phyloP scores from a whole-genome alignment of 2,113 vertebrate genomes.

The Rhineura floridana region DNA sequence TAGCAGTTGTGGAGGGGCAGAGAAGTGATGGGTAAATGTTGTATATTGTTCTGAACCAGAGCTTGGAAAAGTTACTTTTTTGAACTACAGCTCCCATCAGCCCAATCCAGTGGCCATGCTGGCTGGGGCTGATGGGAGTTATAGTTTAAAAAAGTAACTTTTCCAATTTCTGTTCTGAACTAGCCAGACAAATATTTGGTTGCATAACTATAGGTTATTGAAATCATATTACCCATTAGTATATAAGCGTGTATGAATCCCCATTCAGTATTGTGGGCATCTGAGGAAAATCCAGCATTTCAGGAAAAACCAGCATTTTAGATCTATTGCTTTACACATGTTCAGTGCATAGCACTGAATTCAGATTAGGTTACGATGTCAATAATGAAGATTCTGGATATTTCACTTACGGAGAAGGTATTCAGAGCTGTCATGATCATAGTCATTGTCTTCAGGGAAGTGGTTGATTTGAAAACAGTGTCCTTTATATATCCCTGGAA shows the following conservation, averaged over 20 bases:
- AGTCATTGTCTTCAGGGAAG: constrained; percentile 96
- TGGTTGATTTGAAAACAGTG: constrained; percentile 97
- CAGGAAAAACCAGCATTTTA: background rate
- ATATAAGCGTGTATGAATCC: background rate
- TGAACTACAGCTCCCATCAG: too few species aligned
- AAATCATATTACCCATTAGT: background rate
- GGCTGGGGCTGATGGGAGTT: too few species aligned
- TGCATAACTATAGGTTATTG: background rate
- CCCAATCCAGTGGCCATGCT: too few species aligned
- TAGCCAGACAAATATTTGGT: background rate
- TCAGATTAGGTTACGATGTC: background rate
- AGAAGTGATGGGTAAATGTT: background rate
- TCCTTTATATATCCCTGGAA: constrained; percentile 91
- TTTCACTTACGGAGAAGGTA: constrained; percentile 93
- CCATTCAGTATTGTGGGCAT: background rate
- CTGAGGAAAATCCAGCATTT: background rate
- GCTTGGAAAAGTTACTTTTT: too few species aligned
- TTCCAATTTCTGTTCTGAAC: background rate
- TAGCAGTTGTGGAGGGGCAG: background rate
- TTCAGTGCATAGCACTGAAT: background rate
- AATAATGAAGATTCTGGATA: background rate
- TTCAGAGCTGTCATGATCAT: constrained; percentile 95
- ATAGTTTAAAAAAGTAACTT: too few species aligned
- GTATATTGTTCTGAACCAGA: background rate
- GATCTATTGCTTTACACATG: too few species aligned